phyloP scores from a whole-genome alignment of 1,140 invertebrate species.

The Notospermus geniculatus region DNA sequence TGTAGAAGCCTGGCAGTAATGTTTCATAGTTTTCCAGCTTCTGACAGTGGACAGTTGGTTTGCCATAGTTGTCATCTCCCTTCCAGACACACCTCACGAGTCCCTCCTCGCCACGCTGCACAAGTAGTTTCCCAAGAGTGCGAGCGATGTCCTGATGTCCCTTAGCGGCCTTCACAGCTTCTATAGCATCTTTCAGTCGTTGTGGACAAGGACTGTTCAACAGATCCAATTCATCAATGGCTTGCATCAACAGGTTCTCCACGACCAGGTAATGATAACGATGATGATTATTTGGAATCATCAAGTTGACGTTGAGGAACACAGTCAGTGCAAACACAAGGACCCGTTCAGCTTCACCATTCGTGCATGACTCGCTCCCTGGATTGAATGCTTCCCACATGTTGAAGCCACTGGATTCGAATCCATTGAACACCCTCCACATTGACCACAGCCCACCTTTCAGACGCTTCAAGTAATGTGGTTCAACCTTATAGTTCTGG shows the following conservation, averaged over 20 bases:
- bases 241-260: not conserved
- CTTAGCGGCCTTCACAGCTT: slow-evolving; percentile 18
- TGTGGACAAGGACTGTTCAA: not conserved
- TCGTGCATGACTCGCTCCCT: slow-evolving; percentile 4
- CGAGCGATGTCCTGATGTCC: slow-evolving; percentile 23
- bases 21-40: not conserved
- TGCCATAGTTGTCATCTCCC: not conserved
- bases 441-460: slow-evolving; percentile 12
- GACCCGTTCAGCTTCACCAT: slow-evolving; percentile 28
- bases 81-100: not conserved
- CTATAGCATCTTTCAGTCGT: slow-evolving; percentile 4
- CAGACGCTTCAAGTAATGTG: slow-evolving; percentile 10
- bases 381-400: slow-evolving; percentile 5
- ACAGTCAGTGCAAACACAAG: slow-evolving; percentile 27
- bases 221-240: not conserved
- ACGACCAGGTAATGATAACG: not conserved
- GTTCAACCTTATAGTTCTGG: slow-evolving; percentile 9
- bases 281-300: slow-evolving; percentile 10
- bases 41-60: not conserved
- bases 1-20: too few relatives aligned
- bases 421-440: slow-evolving; percentile 13
- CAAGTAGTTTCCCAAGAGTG: slow-evolving; percentile 19
- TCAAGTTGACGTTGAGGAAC: slow-evolving; percentile 31
- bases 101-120: slow-evolving; percentile 19
- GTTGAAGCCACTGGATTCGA: slow-evolving; percentile 15